Conservation (phyloP, 1,140 invertebrate genomes). For the Drosophila sproati region DNA sequence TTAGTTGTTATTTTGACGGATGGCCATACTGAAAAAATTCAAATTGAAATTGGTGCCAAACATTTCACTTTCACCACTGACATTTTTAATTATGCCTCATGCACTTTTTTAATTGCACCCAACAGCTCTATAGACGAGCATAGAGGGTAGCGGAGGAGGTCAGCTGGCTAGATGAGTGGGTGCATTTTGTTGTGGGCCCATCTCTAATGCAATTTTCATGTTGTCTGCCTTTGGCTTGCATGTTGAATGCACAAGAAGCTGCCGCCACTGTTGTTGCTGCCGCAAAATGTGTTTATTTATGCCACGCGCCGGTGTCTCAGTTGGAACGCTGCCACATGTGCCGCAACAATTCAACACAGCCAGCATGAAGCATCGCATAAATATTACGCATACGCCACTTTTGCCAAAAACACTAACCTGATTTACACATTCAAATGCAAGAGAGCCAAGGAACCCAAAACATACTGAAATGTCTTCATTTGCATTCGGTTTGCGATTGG, state of each 20-base stretch:
- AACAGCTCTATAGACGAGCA: conserved; percentile 26
- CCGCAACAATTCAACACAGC: conserved; percentile 9
- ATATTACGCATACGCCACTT: conserved; percentile 70
- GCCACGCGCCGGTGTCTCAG: conserved; percentile 52
- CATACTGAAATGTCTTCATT: conserved; percentile 30
- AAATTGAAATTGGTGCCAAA: conserved; percentile 1
- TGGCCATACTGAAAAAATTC: conserved; percentile 12
- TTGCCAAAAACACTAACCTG: conserved; percentile 61
- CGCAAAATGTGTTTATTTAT: conserved; percentile 71
- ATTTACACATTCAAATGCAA: conserved; percentile 57
- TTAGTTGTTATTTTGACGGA: conserved; percentile 21
- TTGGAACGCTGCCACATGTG: conserved; percentile 77
- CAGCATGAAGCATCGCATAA: conserved; percentile 47
- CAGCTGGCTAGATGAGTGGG: conserved; percentile 2
- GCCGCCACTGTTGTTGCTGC: conserved; percentile 5
- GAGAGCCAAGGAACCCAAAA: conserved; percentile 40
- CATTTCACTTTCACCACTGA: conserved; percentile 15
- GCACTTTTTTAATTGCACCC: conserved; percentile 69
- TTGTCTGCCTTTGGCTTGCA: conserved; percentile 43
- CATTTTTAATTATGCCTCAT: conserved; percentile 66
- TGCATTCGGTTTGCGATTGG: conserved; percentile 18
- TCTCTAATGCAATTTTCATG: conserved; percentile 72
- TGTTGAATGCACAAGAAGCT: conserved; percentile 40
- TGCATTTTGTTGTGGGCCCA: conserved; percentile 14
- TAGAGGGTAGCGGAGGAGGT: background rate